These are phyloP conservation scores for Drosophila rubida DNA, from an alignment of 2,888 invertebrate species.

Conservation along the genomic window DNA sequence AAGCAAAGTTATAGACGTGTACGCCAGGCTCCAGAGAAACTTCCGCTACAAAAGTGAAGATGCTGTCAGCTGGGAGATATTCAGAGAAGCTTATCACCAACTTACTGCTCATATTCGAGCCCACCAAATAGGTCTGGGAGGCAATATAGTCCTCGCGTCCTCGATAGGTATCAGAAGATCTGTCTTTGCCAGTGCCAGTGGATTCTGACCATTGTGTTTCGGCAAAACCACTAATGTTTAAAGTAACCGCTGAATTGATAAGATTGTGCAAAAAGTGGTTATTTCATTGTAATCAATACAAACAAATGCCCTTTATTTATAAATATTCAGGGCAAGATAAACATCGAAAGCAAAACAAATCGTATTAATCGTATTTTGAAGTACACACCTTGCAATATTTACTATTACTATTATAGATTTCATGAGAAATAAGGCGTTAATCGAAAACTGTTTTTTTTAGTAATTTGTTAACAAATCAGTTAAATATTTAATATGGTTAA, in stretches of 20 bases:
- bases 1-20: slow-evolving; percentile 86
- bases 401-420: not conserved
- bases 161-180: slow-evolving; percentile 23
- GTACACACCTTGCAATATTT: not conserved
- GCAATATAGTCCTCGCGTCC: slow-evolving; percentile 85
- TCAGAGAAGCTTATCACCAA: not conserved
- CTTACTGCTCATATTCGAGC: slow-evolving; percentile 80
- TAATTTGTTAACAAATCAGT: too few species aligned
- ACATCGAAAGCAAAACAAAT: not conserved
- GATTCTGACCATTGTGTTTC: slow-evolving; percentile 65
- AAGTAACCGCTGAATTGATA: slow-evolving; percentile 50
- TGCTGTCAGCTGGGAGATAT: not conserved
- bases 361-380: not conserved
- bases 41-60: slow-evolving; percentile 37
- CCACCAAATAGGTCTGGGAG: slow-evolving; percentile 84
- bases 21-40: slow-evolving; percentile 84
- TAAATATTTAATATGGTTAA: too few species aligned
- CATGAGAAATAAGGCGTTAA: not conserved
- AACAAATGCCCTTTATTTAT: not conserved
- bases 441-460: not conserved
- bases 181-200: slow-evolving; percentile 7
- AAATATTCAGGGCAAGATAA: not conserved
- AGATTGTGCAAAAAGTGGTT: not conserved
- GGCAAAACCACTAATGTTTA: slow-evolving; percentile 67
- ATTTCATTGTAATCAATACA: not conserved